Evolutionary conservation across 2,797 vertebrate species (phyloP).

Genomic region (Lateolabrax maculatus): DNA sequence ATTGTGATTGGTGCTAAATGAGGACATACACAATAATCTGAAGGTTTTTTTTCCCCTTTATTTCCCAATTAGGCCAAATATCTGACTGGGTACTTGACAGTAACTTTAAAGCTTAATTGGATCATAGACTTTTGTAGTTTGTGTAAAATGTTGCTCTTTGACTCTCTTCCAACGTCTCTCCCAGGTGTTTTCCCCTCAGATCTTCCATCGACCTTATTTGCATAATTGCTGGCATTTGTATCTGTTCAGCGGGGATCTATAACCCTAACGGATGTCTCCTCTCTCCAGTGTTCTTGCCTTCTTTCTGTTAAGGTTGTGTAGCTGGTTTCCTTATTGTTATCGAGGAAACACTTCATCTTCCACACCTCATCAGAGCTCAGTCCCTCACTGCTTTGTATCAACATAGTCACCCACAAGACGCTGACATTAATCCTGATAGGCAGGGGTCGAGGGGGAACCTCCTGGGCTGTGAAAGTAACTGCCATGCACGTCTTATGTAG

Average conservation of each 20-base stretch:
- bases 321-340: background rate
- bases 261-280: background rate
- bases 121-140: constrained; percentile 7
- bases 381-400: background rate
- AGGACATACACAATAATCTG: background rate
- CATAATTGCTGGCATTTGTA: constrained; percentile 9
- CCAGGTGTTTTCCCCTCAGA: background rate
- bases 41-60: background rate
- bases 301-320: background rate
- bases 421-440: constrained; percentile 9
- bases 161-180: background rate
- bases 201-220: background rate
- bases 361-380: constrained; percentile 5
- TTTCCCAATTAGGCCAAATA: background rate
- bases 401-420: constrained; percentile 5
- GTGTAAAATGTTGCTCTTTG: background rate
- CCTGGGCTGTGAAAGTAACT: constrained; percentile 1
- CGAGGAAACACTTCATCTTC: background rate
- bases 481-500: background rate
- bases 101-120: constrained; percentile 21
- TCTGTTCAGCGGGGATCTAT: background rate
- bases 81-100: background rate
- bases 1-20: constrained; percentile 9
- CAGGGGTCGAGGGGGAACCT: background rate
- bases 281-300: background rate